A percentile compares a stretch with the other conserved stretches of the same genome.
phyloP scores from a whole-genome alignment of 64 coral and sea anemone species.

The Stichodactyla mertensii region DNA sequence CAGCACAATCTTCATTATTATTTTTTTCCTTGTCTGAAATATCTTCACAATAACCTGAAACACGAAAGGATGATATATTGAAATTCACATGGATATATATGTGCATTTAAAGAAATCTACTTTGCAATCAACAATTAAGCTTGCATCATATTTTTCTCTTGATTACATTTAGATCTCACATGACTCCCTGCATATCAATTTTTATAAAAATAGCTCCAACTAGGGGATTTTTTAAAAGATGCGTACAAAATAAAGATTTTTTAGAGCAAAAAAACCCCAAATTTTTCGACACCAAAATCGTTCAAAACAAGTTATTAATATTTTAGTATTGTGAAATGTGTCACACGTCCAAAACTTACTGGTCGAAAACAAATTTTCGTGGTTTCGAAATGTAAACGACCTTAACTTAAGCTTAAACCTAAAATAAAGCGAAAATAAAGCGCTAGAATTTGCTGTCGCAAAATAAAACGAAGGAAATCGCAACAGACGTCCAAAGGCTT shows the following conservation, averaged over 20 bases:
- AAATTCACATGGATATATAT: background rate
- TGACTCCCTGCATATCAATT: background rate
- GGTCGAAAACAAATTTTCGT: background rate
- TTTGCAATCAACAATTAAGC: background rate
- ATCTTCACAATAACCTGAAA: background rate
- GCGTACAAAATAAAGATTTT: background rate
- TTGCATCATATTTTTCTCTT: background rate
- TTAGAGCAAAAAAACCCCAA: background rate
- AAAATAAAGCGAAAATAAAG: background rate
- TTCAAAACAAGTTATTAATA: conserved; percentile 17
- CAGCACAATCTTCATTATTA: conserved; percentile 65
- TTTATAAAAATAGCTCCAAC: background rate
- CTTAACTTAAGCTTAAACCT: background rate
- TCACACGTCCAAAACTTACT: background rate
- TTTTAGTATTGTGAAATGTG: conserved; percentile 11
- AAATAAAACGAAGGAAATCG: background rate
- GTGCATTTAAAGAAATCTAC: background rate
- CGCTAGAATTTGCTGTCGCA: background rate
- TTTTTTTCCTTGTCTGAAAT: background rate
- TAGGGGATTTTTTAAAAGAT: background rate
- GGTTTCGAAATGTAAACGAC: background rate
- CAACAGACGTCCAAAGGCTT: background rate
- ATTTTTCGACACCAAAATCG: background rate
- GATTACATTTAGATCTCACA: background rate
- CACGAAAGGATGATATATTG: background rate